Evolutionary conservation across 2,888 invertebrate species (phyloP).

Genomic region (Coremacera marginata): DNA sequence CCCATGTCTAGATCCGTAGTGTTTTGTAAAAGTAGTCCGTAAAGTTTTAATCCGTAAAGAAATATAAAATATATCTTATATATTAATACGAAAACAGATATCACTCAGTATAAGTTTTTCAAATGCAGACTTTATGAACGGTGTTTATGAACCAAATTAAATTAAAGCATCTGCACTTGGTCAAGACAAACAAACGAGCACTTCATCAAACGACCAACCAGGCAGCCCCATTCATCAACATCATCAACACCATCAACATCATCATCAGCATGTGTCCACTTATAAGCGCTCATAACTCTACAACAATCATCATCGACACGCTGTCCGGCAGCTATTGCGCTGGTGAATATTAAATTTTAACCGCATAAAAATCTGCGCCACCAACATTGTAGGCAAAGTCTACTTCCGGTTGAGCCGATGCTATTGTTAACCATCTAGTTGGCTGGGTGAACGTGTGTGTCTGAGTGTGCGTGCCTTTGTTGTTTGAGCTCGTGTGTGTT

Average conservation of each 20-base stretch:
- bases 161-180: no score
- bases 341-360: slow-evolving; percentile 28
- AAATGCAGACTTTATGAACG: no score
- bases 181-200: no score
- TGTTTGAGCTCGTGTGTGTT: not conserved
- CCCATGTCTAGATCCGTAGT: no score
- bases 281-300: not conserved
- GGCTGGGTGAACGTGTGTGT: not conserved
- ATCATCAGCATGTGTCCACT: not conserved
- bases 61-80: no score
- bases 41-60: no score
- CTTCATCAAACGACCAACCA: no score
- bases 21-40: no score
- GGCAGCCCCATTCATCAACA: not conserved
- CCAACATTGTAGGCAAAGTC: slow-evolving; percentile 28
- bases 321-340: slow-evolving; percentile 11
- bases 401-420: slow-evolving; percentile 12
- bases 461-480: slow-evolving; percentile 5
- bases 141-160: no score
- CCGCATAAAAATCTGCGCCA: slow-evolving; percentile 31
- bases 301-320: slow-evolving; percentile 17
- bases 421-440: not conserved
- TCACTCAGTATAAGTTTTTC: no score
- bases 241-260: not conserved
- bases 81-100: no score